Evolutionary conservation across 2,113 vertebrate species (phyloP).

Genomic region (Noturus placidus): DNA sequence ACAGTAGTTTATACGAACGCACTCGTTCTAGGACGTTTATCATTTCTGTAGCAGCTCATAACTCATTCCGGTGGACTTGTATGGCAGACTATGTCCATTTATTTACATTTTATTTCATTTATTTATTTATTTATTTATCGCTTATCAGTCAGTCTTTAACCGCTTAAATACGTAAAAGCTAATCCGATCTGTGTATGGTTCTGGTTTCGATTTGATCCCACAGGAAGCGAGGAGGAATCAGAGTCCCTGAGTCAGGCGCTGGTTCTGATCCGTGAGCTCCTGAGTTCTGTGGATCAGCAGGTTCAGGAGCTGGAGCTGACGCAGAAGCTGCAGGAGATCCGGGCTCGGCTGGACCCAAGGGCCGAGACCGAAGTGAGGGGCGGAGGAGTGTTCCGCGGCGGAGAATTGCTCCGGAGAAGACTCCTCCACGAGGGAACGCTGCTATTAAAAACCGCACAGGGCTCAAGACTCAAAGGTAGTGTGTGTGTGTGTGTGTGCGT

Average conservation of each 20-base stretch:
- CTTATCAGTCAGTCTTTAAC: not conserved
- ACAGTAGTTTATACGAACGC: not conserved
- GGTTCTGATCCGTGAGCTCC: constrained; percentile 79
- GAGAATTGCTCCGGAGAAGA: constrained; percentile 82
- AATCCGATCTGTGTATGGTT: not conserved
- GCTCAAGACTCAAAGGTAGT: constrained; percentile 83
- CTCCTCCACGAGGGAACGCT: constrained; percentile 84
- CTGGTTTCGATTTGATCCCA: not conserved
- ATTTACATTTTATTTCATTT: not conserved
- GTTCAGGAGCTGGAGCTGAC: constrained; percentile 83
- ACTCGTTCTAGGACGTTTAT: not conserved
- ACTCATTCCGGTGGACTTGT: too few species aligned
- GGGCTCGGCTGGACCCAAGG: constrained; percentile 78
- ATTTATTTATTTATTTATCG: not conserved
- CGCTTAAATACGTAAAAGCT: not conserved
- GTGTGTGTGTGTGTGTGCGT: not conserved
- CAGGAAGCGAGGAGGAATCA: constrained; percentile 80
- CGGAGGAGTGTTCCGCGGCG: constrained; percentile 78
- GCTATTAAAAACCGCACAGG: constrained; percentile 81
- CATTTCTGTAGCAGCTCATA: too few species aligned
- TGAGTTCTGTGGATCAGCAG: constrained; percentile 83
- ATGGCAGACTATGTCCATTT: too few species aligned
- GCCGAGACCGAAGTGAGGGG: constrained; percentile 73
- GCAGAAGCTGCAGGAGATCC: constrained; percentile 85
- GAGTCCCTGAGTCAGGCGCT: constrained; percentile 70